Base-by-base conservation (phyloP, 2,888 invertebrate genomes). In the Smittia sp. region DNA sequence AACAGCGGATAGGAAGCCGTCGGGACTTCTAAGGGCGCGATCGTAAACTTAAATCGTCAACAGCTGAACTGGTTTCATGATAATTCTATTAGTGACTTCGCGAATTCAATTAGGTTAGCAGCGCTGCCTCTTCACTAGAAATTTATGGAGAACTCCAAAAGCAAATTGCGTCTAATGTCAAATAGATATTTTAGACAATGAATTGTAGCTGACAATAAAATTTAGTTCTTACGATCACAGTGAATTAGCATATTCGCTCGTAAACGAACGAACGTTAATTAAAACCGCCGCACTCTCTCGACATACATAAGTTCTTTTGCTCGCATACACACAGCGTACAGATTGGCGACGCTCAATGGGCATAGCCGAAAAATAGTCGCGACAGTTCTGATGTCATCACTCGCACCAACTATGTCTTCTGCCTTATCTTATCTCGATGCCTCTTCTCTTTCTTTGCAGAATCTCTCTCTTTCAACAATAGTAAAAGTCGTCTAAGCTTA, bases 311-410 rank as follows among this genome's bases (percentile, higher is more conserved):
- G 9, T 6, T 32, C 32, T 46, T 46, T 46, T 9, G 6, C 46
- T n/a, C 15, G 3, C 46, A 46, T 2, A 46, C 46, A 46, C n/a
- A 13, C 46, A 46, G 11, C 15, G 3, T 6, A n/a, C 11, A 46
- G 6, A 46, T 46, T 15, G 38, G 38, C 7, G 38, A 38, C 32
- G 32, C 32, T 32, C 32, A 32, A 32, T 32, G 3, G 32, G 15
- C 6, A 46, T n/a, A 46, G 46, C n/a, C 15, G n/a, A 46, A 46
- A 46, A 46, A n/a, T 46, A 46, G 15, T n/a, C 46, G 46, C 46
- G 46, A n/a, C 46, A 46, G n/a, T 46, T 46, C 11, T 69, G 69
- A 69, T 52, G 52, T 69, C 69, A 69, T 46, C 11, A 32, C 32
- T 32, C 4, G 32, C 32, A 32, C 32, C 32, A 32, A 32, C 32